These are phyloP conservation scores for Ochotona princeps DNA, from an alignment of 2,113 vertebrate genomes.

Conservation along the genomic window DNA sequence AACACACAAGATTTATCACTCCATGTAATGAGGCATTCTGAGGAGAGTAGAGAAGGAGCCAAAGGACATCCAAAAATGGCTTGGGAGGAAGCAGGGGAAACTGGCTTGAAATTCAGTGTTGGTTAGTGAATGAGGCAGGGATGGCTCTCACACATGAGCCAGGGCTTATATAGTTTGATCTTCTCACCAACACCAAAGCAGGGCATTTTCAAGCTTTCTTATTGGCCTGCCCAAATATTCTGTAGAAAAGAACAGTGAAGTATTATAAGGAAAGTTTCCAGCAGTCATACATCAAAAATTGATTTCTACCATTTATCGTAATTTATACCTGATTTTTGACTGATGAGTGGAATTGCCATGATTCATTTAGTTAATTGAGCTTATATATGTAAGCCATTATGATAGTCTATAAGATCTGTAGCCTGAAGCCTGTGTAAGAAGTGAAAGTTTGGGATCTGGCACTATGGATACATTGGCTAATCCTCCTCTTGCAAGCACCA, in stretches of 20 bases:
- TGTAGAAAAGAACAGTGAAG: neutral
- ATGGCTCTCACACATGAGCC: neutral
- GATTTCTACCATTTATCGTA: neutral
- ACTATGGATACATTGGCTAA: too few relatives aligned
- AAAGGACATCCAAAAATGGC: neutral
- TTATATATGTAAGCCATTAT: neutral
- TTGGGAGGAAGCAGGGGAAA: neutral
- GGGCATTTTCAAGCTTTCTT: neutral
- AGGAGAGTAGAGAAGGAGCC: neutral
- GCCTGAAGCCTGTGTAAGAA: neutral
- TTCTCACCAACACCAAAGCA: neutral
- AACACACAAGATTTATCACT: neutral
- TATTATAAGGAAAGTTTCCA: neutral
- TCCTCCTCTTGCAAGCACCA: too few relatives aligned
- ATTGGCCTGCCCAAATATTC: neutral
- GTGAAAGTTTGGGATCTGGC: neutral
- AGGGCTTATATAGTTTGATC: neutral
- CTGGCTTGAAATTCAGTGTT: constrained; percentile 12
- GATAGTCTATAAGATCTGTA: neutral
- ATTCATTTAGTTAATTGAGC: constrained; percentile 51
- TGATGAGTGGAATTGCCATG: neutral
- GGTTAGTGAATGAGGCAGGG: neutral
- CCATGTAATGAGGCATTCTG: neutral
- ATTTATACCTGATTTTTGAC: neutral
- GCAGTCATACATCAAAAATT: neutral